Conservation (phyloP, 2,888 invertebrate genomes). For the Mythimna vitellina region DNA sequence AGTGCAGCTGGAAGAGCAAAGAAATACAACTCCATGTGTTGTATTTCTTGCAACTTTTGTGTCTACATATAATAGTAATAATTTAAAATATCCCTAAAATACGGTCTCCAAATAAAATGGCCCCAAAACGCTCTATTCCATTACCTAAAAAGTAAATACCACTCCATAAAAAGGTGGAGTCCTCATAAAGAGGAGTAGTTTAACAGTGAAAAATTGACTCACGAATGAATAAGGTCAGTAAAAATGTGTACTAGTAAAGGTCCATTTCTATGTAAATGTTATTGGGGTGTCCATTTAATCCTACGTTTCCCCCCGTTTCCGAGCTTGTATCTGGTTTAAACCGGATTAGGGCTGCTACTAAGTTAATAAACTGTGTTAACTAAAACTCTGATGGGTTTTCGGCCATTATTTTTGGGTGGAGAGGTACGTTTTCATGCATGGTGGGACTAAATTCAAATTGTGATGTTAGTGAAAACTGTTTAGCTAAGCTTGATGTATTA, state of each 20-base stretch:
- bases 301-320: conserved; percentile 80
- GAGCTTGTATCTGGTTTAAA: conserved; percentile 84
- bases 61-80: no score
- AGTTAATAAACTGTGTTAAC: conserved; percentile 69
- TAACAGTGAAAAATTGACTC: conserved; percentile 75
- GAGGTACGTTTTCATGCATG: conserved; percentile 22
- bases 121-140: conserved; percentile 27
- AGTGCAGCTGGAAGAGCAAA: no score
- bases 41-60: no score
- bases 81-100: not conserved
- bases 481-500: not conserved
- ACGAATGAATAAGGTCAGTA: conserved; percentile 80
- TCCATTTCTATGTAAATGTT: conserved; percentile 89
- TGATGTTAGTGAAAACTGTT: conserved; percentile 16
- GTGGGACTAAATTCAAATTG: conserved; percentile 16
- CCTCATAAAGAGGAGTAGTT: conserved; percentile 66
- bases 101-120: not conserved
- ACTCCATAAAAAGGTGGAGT: conserved; percentile 55
- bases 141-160: conserved; percentile 51
- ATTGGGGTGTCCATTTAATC: conserved; percentile 87
- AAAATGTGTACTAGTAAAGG: conserved; percentile 73
- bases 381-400: conserved; percentile 66
- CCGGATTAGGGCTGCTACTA: conserved; percentile 84
- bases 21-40: no score
- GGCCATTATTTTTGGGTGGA: conserved; percentile 58